Percentiles rank a stretch among this genome's conserved stretches.
These are phyloP conservation scores for Corynorhinus townsendii DNA, from an alignment of 2,113 vertebrate genomes.

Conservation along the genomic window DNA sequence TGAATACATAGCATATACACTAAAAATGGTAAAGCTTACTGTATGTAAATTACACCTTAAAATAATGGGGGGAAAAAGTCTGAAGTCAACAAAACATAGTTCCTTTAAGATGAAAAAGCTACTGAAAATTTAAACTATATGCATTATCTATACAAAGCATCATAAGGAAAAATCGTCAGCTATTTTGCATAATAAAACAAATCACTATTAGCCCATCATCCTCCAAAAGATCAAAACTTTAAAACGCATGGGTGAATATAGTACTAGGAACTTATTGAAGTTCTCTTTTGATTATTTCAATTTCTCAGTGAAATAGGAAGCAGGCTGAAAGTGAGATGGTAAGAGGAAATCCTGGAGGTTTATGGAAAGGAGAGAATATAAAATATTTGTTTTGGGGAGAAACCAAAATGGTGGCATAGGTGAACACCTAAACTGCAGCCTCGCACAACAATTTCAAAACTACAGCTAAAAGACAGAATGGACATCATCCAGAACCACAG, in stretches of 20 bases:
- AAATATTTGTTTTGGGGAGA: not conserved
- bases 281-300: not conserved
- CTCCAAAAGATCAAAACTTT: conserved; percentile 8
- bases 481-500: too few species aligned
- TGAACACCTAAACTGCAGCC: too few species aligned
- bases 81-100: not conserved
- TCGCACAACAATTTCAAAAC: too few species aligned
- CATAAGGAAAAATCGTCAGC: not conserved
- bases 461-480: too few species aligned
- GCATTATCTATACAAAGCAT: not conserved
- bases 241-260: not conserved
- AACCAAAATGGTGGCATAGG: too few species aligned
- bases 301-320: not conserved
- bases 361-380: not conserved
- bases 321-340: not conserved
- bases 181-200: conserved; percentile 31
- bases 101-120: not conserved
- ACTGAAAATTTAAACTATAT: not conserved
- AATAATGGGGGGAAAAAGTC: not conserved
- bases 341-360: not conserved
- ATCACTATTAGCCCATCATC: not conserved
- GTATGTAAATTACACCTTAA: not conserved
- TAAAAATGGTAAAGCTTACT: not conserved
- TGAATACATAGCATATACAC: not conserved
- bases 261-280: not conserved